Evolutionary conservation across 2,888 invertebrate species (phyloP).

Genomic region (Heliconius erato): DNA sequence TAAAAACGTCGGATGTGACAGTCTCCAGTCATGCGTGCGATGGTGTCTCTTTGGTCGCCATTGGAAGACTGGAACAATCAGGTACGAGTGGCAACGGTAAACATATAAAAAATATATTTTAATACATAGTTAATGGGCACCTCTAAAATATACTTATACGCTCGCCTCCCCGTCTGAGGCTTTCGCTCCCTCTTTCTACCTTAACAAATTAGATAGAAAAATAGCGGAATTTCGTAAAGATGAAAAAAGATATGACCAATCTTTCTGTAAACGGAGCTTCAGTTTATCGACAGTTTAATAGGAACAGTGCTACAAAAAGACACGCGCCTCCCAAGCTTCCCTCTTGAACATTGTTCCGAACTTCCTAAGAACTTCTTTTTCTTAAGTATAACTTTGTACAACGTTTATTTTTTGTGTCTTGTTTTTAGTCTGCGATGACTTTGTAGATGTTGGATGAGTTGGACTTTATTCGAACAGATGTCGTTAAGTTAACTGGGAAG

Average conservation of each 20-base stretch:
- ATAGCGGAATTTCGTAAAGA: background rate
- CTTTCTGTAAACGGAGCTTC: background rate
- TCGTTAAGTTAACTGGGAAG: background rate
- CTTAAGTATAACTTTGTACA: conserved; percentile 3
- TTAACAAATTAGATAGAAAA: background rate
- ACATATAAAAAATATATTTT: no score
- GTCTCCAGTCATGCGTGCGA: no score
- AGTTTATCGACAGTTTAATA: conserved; percentile 12
- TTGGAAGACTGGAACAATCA: no score
- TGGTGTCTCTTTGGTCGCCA: no score
- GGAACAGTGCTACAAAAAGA: background rate
- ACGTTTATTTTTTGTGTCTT: conserved; percentile 11
- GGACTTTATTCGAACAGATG: background rate
- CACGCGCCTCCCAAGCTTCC: background rate
- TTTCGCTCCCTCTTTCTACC: background rate
- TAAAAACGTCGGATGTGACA: no score
- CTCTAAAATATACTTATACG: no score
- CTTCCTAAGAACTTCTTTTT: conserved; percentile 20
- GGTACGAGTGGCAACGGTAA: no score
- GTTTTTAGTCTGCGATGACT: conserved; percentile 1
- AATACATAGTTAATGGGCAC: no score
- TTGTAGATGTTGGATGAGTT: background rate
- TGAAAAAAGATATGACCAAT: background rate
- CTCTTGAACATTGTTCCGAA: background rate
- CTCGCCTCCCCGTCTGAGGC: no score